Evolutionary conservation across 1,140 invertebrate species (phyloP).

Genomic region (Orussus abietinus): DNA sequence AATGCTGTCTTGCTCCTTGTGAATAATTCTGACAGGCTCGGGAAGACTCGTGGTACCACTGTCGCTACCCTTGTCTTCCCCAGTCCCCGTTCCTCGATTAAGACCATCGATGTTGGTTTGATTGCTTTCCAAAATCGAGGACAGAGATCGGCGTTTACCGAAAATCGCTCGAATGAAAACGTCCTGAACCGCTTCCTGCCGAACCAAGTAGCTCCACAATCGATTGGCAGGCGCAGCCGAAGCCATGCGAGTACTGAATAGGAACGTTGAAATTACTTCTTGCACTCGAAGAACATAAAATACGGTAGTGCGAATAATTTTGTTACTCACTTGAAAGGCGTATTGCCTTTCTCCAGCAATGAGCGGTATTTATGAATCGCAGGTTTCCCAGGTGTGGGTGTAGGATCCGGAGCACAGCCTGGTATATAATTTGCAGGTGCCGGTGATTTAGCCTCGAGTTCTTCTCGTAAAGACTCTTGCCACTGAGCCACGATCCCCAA

Average conservation of each 20-base stretch:
- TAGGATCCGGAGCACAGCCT: slow-evolving; percentile 61
- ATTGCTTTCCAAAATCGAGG: slow-evolving; percentile 48
- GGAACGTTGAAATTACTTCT: background rate
- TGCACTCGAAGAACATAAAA: too few species aligned
- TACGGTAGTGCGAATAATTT: slow-evolving; percentile 4
- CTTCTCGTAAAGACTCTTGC: slow-evolving; percentile 76
- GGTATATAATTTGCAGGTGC: slow-evolving; percentile 78
- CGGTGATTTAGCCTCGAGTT: slow-evolving; percentile 70
- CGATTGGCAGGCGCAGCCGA: slow-evolving; percentile 78
- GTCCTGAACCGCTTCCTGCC: slow-evolving; percentile 90
- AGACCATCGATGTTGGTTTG: slow-evolving; percentile 39
- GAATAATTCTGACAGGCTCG: slow-evolving; percentile 91
- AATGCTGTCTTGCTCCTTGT: slow-evolving; percentile 98
- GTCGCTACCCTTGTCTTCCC: slow-evolving; percentile 49
- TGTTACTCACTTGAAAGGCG: slow-evolving; percentile 79
- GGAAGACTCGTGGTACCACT: slow-evolving; percentile 56
- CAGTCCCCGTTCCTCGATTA: slow-evolving; percentile 40
- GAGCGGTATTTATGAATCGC: slow-evolving; percentile 91
- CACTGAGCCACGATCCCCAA: slow-evolving; percentile 83
- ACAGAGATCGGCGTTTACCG: slow-evolving; percentile 62
- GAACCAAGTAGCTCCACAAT: slow-evolving; percentile 90
- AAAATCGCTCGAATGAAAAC: slow-evolving; percentile 95
- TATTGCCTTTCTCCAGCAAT: slow-evolving; percentile 88
- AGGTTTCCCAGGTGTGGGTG: slow-evolving; percentile 69
- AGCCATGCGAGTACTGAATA: slow-evolving; percentile 60